These are phyloP conservation scores for Empidonax traillii DNA, from an alignment of 2,113 vertebrate species.

Conservation along the genomic window DNA sequence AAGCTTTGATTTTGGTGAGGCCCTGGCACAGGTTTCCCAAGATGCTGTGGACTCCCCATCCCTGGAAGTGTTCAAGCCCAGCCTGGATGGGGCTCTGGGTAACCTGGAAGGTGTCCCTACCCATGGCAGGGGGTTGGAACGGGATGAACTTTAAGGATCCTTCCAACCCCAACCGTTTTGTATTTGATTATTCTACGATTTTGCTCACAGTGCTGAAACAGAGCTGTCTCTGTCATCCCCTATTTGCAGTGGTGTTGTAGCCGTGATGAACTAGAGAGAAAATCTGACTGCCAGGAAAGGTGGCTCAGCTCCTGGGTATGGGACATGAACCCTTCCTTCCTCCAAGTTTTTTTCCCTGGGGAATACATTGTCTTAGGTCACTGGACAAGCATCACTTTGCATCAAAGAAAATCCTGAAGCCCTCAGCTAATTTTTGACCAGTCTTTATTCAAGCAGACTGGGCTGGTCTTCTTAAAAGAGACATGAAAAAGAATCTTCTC, in stretches of 20 bases:
- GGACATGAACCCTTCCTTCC: not conserved
- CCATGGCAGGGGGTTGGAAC: not conserved
- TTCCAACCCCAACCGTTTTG: not conserved
- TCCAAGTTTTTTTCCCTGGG: rapidly evolving
- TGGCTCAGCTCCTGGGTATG: not conserved
- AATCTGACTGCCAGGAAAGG: not conserved
- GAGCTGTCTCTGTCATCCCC: not conserved
- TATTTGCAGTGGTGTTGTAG: not conserved
- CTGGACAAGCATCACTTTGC: not conserved
- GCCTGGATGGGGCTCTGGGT: not conserved
- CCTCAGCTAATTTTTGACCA: not conserved
- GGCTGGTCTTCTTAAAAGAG: not conserved
- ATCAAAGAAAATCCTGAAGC: not conserved
- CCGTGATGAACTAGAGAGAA: not conserved
- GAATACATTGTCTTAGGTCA: not conserved
- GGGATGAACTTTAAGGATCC: not conserved
- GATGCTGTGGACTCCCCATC: not conserved
- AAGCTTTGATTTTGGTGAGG: not conserved
- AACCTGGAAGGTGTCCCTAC: not conserved
- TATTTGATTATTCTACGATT: not conserved
- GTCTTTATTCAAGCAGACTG: not conserved
- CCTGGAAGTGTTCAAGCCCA: not conserved
- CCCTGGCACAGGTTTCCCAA: not conserved
- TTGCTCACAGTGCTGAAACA: not conserved
- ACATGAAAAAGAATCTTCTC: not conserved